A percentile compares a stretch with the other conserved stretches of the same genome.
Conservation (phyloP, 2,113 vertebrate species). For the Gymnocephalus cernua region DNA sequence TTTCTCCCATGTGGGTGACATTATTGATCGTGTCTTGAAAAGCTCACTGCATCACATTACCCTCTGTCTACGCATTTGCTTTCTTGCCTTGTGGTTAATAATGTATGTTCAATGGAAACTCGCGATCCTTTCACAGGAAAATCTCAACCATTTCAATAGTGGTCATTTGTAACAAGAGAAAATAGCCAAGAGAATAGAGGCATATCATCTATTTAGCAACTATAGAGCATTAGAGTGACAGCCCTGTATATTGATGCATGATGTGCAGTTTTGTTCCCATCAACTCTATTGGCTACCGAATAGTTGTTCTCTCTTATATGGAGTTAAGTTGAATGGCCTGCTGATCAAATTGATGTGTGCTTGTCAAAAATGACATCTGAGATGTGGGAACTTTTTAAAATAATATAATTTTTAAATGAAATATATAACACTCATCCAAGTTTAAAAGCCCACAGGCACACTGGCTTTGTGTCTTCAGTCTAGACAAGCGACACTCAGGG, state of each 20-base stretch:
- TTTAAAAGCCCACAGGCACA: slow-evolving; percentile 17
- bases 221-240: not conserved
- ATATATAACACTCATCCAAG: slow-evolving; percentile 13
- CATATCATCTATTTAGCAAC: not conserved
- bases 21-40: slow-evolving; percentile 40
- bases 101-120: slow-evolving; percentile 10
- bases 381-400: not conserved
- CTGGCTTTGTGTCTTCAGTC: not conserved
- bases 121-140: slow-evolving; percentile 8
- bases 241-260: not conserved
- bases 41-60: slow-evolving; percentile 27
- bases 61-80: not conserved
- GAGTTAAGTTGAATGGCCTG: not conserved
- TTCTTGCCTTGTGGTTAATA: not conserved
- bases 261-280: not conserved
- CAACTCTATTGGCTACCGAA: not conserved
- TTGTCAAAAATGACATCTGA: slow-evolving; percentile 16
- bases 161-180: not conserved
- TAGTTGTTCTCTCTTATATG: not conserved
- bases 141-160: slow-evolving; percentile 9
- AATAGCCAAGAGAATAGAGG: not conserved
- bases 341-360: not conserved
- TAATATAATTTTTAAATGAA: not conserved
- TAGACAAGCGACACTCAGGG: not conserved
- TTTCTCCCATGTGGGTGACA: not conserved